Evolutionary conservation across 1,140 invertebrate genomes (phyloP).

Genomic region (Riptortus pedestris): DNA sequence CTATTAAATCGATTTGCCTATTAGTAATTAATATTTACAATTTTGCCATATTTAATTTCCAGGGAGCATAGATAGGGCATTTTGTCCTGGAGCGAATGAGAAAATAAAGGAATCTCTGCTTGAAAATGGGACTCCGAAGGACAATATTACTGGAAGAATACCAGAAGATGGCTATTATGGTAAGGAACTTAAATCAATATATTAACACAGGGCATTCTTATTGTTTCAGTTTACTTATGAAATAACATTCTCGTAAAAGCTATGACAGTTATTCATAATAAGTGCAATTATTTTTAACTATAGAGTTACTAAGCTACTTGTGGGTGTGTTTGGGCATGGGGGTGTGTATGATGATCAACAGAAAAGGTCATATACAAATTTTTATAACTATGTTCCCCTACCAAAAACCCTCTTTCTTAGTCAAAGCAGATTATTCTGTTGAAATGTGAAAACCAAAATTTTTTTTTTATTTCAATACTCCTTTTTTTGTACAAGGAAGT

Average conservation of each 20-base stretch:
- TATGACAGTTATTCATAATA: not conserved
- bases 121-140: not conserved
- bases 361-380: no score
- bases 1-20: no score
- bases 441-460: no score
- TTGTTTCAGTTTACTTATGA: not conserved
- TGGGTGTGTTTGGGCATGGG: not conserved
- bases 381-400: no score
- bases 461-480: not conserved
- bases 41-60: no score
- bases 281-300: no score
- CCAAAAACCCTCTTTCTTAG: no score
- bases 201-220: not conserved
- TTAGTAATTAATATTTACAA: no score
- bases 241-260: not conserved
- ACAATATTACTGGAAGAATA: not conserved
- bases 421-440: no score
- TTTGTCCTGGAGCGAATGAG: constrained; percentile 27
- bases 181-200: not conserved
- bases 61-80: constrained; percentile 30
- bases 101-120: constrained; percentile 19
- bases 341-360: not conserved
- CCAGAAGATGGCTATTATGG: constrained; percentile 19
- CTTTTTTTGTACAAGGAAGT: not conserved
- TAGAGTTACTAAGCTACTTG: not conserved